Evolutionary conservation across 2,888 invertebrate genomes (phyloP).

Genomic region (Dryobotodes eremita): DNA sequence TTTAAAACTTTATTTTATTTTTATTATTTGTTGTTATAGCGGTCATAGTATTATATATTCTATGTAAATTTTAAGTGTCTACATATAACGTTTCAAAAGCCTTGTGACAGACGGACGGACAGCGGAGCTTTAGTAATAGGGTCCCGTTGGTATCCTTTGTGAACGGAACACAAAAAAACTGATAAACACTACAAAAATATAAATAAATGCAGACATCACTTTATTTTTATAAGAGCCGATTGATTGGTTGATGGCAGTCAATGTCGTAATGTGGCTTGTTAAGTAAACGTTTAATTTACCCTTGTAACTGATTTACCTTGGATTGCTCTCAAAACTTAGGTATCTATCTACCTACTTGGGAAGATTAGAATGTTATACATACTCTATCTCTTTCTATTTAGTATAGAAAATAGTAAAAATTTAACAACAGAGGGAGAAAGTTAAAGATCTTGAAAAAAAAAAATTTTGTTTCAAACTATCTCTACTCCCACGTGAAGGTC

Average conservation of each 20-base stretch:
- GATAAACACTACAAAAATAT: neutral
- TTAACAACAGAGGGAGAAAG: neutral
- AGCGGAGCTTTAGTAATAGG: no score
- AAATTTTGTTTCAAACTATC: no score
- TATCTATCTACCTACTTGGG: neutral
- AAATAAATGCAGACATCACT: neutral
- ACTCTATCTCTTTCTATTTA: neutral
- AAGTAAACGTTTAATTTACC: slow-evolving; percentile 29
- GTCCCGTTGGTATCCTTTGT: no score
- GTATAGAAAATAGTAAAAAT: neutral
- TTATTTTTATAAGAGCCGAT: slow-evolving; percentile 6
- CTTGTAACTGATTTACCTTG: slow-evolving; percentile 49
- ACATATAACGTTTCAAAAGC: no score
- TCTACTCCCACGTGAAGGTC: no score
- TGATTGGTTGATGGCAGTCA: slow-evolving; percentile 4
- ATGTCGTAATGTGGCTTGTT: slow-evolving; percentile 31
- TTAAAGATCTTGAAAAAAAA: no score
- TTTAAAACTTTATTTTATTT: no score
- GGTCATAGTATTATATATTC: no score
- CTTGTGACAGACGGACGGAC: no score
- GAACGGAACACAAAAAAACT: neutral
- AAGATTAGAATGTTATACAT: slow-evolving; percentile 19
- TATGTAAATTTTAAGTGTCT: no score
- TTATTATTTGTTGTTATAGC: no score
- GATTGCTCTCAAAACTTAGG: slow-evolving; percentile 5